Evolutionary conservation across 2,797 vertebrate genomes (phyloP), one percentile per base, ranked within the genome.

Genomic region (Microctenopoma lineatum): DNA sequence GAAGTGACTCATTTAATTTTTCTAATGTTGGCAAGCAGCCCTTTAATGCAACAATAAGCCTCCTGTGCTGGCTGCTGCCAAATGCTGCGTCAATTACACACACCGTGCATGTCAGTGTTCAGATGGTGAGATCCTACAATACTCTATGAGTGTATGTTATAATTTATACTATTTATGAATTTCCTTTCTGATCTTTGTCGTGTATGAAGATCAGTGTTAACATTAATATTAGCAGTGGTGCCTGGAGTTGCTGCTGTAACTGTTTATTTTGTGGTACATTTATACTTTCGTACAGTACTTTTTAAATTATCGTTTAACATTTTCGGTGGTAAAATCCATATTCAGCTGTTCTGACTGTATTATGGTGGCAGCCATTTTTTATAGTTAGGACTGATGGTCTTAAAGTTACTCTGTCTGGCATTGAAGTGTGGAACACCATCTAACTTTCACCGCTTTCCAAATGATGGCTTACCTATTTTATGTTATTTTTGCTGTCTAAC

Each of bases 31-130:
- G 83, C 81, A 80, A 92, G 91, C 92, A 77, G 84, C 59, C 84
- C 80, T 75, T 80, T 92, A 95, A 95, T 92, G 89, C 93, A 64
- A 76, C 89, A 84, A 76, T 91, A 79, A 65, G 92, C 81, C 95
- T 96, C 93, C 93, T 29, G 41, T 64, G 93, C 68, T 63, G 80
- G 83, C 75, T 54, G 51, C 76, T 55, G 83, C 87, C 66, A 82
- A 86, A 68, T 63, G 66, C 54, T 83, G 55, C 18, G 21, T 78
- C 63, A 73, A 34, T 53, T 12, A 39, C 38, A 8, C 14, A 45
- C 8, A 14, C 18, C 5, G 1, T 32, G 45, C 7, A 10, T 12
- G 27, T 41, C 54, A 77, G 77, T 87, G 34, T n/a, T 11, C 50
- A 54, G 47, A 53, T 25, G 50, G 26, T 64, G 51, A 70, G 59